Evolutionary conservation across 2,113 vertebrate species (phyloP).

Genomic region (Geococcyx californianus): DNA sequence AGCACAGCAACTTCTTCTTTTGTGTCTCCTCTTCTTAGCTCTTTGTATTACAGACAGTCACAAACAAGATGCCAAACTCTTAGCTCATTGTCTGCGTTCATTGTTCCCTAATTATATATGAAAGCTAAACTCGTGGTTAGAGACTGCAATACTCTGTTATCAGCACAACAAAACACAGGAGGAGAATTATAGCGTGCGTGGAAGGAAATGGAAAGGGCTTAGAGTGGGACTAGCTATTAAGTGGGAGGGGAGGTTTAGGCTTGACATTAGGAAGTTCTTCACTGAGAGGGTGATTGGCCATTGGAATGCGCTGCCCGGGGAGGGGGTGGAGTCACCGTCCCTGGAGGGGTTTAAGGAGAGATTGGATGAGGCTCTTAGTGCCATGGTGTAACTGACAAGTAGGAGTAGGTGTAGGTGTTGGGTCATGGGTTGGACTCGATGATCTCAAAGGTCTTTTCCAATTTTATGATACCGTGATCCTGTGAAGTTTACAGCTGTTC

Average conservation of each 20-base stretch:
- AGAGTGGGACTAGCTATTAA: not conserved
- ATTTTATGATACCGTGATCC: no score
- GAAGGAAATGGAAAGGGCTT: not conserved
- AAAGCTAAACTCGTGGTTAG: slow-evolving; percentile 44
- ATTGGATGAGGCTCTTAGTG: no score
- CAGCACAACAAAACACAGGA: slow-evolving; percentile 4
- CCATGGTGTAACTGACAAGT: no score
- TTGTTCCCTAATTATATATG: slow-evolving; percentile 46
- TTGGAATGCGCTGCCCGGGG: no score
- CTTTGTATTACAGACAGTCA: not conserved
- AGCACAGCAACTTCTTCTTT: not conserved
- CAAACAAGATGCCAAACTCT: slow-evolving; percentile 51
- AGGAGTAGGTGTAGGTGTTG: no score
- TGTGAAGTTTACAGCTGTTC: not conserved
- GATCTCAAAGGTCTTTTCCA: no score
- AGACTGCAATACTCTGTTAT: slow-evolving; percentile 9
- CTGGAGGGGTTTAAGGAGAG: no score
- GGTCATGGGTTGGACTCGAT: no score
- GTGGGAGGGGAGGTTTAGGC: no score
- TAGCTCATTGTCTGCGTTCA: not conserved
- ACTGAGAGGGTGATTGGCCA: no score
- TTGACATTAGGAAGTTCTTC: no score
- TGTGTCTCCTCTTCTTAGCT: not conserved
- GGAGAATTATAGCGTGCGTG: not conserved
- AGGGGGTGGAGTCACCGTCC: no score